Conservation (phyloP, 2,113 vertebrate genomes). For the Mus musculus region GRCm39 chr15:82087001-82087500, state of each 20-base stretch:
- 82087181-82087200: fast-evolving
- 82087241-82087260: neutral
- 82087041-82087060: neutral
- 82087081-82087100: neutral
- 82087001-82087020: neutral
- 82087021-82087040: neutral
- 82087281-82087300: neutral
- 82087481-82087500: slow-evolving; percentile 86
- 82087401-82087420: slow-evolving; percentile 98
- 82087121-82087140: neutral
- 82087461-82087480: slow-evolving; percentile 91
- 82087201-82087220: fast-evolving
- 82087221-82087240: neutral
- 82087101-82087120: neutral
- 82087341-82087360: neutral
- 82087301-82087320: neutral
- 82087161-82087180: neutral
- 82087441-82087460: slow-evolving; percentile 98
- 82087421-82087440: slow-evolving; percentile 97
- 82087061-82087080: neutral
- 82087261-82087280: neutral
- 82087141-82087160: neutral
- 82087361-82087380: neutral
- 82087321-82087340: neutral
- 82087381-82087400: slow-evolving; percentile 97